Evolutionary conservation across 2,797 vertebrate genomes (phyloP).

Genomic region (Onychomys arenicola): DNA sequence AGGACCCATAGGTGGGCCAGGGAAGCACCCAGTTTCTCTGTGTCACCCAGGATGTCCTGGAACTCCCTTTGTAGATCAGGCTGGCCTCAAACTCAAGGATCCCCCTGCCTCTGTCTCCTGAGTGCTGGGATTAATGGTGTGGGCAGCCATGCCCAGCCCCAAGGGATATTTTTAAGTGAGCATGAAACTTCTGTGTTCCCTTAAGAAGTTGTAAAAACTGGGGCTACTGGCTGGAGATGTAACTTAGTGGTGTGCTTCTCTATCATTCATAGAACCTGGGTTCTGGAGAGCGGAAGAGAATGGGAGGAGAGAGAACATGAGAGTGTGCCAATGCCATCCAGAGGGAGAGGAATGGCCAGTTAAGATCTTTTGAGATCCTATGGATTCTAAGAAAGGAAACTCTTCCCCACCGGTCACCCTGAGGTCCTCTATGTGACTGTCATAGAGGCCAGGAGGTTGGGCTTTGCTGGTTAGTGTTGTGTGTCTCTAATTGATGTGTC

Average conservation of each 20-base stretch:
- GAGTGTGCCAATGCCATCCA: not conserved
- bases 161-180: not conserved
- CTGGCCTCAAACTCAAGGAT: not conserved
- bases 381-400: conserved; percentile 57
- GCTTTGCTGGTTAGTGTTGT: not conserved
- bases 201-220: conserved; percentile 19
- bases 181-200: not conserved
- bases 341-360: not conserved
- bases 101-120: not conserved
- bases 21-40: not conserved
- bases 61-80: not conserved
- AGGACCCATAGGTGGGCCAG: not conserved
- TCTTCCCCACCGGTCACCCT: not conserved
- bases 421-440: not conserved
- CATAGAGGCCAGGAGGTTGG: not conserved
- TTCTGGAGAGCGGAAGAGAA: not conserved
- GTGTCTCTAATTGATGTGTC: not conserved
- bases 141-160: too few species aligned
- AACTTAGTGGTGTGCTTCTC: not conserved
- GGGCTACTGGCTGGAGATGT: not conserved
- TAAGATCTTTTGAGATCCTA: not conserved
- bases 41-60: not conserved
- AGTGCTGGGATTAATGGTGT: not conserved
- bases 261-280: not conserved
- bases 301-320: not conserved